Evolutionary conservation across 2,113 vertebrate genomes (phyloP).

Genomic region (Channa maculata): DNA sequence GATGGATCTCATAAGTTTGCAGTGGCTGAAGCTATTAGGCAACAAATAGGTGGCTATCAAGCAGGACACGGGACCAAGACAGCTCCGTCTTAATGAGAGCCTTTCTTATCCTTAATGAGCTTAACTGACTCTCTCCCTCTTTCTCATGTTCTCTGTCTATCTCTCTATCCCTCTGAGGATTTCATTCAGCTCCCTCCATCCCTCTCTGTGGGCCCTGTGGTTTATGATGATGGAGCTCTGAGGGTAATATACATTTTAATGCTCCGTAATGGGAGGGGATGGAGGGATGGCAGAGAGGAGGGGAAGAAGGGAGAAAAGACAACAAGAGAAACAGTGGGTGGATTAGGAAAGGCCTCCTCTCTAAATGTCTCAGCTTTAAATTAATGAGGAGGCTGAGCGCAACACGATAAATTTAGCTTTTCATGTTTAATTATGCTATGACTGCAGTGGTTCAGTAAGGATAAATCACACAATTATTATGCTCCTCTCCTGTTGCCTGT

Average conservation of each 20-base stretch:
- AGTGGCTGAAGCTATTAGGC: constrained; percentile 93
- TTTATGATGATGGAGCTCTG: constrained; percentile 91
- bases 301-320: constrained; percentile 38
- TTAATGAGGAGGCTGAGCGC: constrained; percentile 92
- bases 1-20: constrained; percentile 91
- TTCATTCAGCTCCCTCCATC: constrained; percentile 60
- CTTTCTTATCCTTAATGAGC: constrained; percentile 75
- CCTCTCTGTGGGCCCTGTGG: constrained; percentile 79
- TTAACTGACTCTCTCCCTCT: constrained; percentile 59
- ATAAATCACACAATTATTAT: constrained; percentile 96
- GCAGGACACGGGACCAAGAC: constrained; percentile 90
- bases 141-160: constrained; percentile 64
- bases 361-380: constrained; percentile 89
- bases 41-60: constrained; percentile 94
- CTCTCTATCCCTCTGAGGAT: constrained; percentile 53
- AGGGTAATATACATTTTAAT: constrained; percentile 95
- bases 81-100: constrained; percentile 89
- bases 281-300: constrained; percentile 39
- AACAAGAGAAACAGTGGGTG: constrained; percentile 64
- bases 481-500: constrained; percentile 75
- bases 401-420: constrained; percentile 92
- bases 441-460: constrained; percentile 88
- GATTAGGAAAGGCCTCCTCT: constrained; percentile 61
- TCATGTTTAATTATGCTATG: constrained; percentile 97
- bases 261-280: constrained; percentile 85